These are phyloP conservation scores for Trichopoda pennipes DNA, from an alignment of 2,888 invertebrate species.

Conservation along the genomic window DNA sequence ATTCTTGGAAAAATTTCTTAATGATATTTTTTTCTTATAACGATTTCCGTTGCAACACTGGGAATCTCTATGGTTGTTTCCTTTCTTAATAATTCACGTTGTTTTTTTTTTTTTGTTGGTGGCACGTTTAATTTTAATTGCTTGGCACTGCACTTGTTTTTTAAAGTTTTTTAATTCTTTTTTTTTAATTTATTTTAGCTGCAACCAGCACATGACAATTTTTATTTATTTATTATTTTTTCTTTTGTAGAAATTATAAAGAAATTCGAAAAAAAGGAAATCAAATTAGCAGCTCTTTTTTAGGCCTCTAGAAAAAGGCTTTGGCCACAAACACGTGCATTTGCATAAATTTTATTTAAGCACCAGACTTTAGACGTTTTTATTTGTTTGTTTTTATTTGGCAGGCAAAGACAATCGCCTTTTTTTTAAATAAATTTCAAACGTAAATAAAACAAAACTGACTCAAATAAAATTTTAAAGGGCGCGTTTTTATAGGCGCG, in stretches of 20 bases:
- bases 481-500: conserved; percentile 67
- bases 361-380: conserved; percentile 52
- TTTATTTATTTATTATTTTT: conserved; percentile 28
- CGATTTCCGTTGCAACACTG: conserved; percentile 66
- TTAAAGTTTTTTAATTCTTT: conserved; percentile 26
- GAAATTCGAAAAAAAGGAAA: neutral
- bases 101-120: conserved; percentile 35
- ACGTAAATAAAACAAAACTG: conserved; percentile 38
- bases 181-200: conserved; percentile 26
- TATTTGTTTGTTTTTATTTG: conserved; percentile 25
- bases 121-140: conserved; percentile 49
- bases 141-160: conserved; percentile 66
- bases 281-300: conserved; percentile 32
- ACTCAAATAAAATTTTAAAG: conserved; percentile 55
- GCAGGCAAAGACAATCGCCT: conserved; percentile 24
- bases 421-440: conserved; percentile 18
- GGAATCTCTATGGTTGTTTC: conserved; percentile 16
- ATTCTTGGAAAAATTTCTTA: conserved; percentile 46
- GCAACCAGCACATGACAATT: conserved; percentile 38
- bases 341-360: conserved; percentile 61
- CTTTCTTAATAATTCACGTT: neutral
- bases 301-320: conserved; percentile 35
- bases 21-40: conserved; percentile 32
- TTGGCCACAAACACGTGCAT: conserved; percentile 67
- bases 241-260: conserved; percentile 6